Conservation (phyloP, 2,797 vertebrate genomes). For the Sparus aurata region DNA sequence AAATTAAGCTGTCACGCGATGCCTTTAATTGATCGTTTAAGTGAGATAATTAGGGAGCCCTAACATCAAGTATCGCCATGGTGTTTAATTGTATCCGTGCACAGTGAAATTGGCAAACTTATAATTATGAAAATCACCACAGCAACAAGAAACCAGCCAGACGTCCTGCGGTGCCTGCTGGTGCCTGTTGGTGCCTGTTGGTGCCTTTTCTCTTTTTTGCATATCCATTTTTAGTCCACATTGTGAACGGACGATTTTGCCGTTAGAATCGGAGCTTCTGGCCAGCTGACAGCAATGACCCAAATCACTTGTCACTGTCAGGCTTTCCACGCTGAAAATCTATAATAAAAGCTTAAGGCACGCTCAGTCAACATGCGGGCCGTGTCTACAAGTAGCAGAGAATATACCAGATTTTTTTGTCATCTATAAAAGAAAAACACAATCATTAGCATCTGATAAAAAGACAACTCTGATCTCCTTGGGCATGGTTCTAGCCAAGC, state of each 20-base stretch:
- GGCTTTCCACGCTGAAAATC: conserved; percentile 19
- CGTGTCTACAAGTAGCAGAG: background rate
- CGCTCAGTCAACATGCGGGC: background rate
- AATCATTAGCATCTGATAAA: conserved; percentile 37
- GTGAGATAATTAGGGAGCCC: background rate
- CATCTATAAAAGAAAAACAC: conserved; percentile 26
- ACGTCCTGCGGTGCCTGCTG: background rate
- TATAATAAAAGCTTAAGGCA: conserved; percentile 47
- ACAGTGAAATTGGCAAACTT: background rate
- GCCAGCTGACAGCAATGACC: conserved; percentile 47
- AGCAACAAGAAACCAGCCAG: conserved; percentile 28
- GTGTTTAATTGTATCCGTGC: conserved; percentile 5
- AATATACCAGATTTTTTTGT: background rate
- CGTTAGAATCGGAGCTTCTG: conserved; percentile 20
- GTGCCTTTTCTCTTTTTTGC: background rate
- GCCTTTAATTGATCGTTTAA: conserved; percentile 16
- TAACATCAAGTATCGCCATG: background rate
- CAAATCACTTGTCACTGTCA: conserved; percentile 46
- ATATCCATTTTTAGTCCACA: conserved; percentile 7
- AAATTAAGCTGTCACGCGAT: background rate
- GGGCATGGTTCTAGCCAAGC: background rate
- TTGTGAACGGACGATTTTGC: conserved; percentile 17
- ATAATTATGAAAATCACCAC: conserved; percentile 37
- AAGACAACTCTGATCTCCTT: conserved; percentile 18
- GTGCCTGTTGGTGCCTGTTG: background rate